phyloP scores from a whole-genome alignment of 2,113 vertebrate genomes.

The Eulacestoma nigropectus region DNA sequence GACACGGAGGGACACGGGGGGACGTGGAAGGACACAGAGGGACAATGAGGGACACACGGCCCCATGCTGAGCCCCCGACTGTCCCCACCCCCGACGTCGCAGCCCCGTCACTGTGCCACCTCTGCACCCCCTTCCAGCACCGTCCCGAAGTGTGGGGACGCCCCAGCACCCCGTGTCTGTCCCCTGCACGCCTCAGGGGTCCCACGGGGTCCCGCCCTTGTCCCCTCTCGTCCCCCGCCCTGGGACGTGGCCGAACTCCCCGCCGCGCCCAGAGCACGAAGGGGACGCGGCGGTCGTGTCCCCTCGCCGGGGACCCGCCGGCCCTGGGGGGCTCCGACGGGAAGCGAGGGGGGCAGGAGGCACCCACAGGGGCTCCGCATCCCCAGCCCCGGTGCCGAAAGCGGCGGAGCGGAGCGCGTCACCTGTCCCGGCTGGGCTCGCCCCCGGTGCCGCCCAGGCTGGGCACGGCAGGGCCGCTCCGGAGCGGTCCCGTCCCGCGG shows the following conservation, averaged over 20 bases:
- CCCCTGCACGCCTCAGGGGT: fast-evolving
- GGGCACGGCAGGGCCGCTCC: too few species aligned
- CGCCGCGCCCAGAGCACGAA: background rate
- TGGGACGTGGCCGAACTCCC: fast-evolving
- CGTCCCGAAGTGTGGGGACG: background rate
- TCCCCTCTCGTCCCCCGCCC: too few species aligned
- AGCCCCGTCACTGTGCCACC: background rate
- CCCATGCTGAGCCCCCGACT: background rate
- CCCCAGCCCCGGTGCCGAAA: background rate
- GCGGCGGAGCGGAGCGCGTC: background rate
- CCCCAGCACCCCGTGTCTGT: background rate
- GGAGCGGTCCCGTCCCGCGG: fast-evolving
- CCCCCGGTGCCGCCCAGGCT: fast-evolving
- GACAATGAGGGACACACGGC: fast-evolving
- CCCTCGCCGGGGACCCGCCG: fast-evolving
- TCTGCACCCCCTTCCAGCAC: background rate
- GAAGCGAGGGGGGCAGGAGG: background rate
- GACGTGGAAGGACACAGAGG: too few species aligned
- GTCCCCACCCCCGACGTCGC: background rate
- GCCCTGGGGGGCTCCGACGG: fast-evolving
- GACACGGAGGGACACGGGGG: fast-evolving
- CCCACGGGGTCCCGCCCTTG: fast-evolving
- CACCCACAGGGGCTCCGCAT: background rate
- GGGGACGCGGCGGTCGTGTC: fast-evolving
- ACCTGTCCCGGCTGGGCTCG: background rate